Percentiles rank a stretch among this genome's conserved stretches.
Conservation (phyloP, 2,797 vertebrate species). For the Takifugu rubripes region DNA sequence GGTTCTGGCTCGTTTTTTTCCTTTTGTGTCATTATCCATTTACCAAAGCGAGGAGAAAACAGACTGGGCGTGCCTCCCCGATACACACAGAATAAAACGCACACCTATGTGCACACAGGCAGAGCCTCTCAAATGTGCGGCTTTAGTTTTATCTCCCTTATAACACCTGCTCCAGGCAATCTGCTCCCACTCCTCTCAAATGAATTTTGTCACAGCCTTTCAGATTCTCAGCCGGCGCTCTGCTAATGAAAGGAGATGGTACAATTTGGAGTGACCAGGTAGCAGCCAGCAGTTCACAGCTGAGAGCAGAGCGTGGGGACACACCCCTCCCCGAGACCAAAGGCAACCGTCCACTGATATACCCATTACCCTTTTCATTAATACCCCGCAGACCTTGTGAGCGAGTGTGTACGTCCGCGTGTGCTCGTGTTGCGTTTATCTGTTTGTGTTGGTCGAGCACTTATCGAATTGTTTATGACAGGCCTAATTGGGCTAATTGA, state of each 20-base stretch:
- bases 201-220: conserved; percentile 99
- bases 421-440: conserved; percentile 84
- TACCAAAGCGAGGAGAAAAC: conserved; percentile 53
- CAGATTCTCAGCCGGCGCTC: conserved; percentile 86
- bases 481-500: conserved; percentile 99
- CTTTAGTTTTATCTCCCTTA: conserved; percentile 90
- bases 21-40: conserved; percentile 72
- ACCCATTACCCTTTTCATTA: conserved; percentile 96
- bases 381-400: conserved; percentile 80
- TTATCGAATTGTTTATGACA: conserved; percentile 99
- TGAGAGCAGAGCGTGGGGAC: conserved; percentile 77
- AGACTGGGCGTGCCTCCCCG: conserved; percentile 59
- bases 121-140: conserved; percentile 54
- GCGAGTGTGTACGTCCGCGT: conserved; percentile 80
- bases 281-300: conserved; percentile 88
- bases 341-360: conserved; percentile 87
- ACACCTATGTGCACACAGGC: conserved; percentile 33
- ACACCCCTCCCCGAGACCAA: conserved; percentile 68
- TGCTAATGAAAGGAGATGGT: conserved; percentile 99
- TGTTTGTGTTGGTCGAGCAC: conserved; percentile 96
- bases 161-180: conserved; percentile 96
- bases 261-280: conserved; percentile 98
- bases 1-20: conserved; percentile 20
- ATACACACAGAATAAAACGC: conserved; percentile 38
- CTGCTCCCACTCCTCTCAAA: conserved; percentile 86